A percentile compares a stretch with the other conserved stretches of the same genome.
These are phyloP conservation scores for Clivina fossor DNA, from an alignment of 2,888 invertebrate genomes.

Conservation along the genomic window DNA sequence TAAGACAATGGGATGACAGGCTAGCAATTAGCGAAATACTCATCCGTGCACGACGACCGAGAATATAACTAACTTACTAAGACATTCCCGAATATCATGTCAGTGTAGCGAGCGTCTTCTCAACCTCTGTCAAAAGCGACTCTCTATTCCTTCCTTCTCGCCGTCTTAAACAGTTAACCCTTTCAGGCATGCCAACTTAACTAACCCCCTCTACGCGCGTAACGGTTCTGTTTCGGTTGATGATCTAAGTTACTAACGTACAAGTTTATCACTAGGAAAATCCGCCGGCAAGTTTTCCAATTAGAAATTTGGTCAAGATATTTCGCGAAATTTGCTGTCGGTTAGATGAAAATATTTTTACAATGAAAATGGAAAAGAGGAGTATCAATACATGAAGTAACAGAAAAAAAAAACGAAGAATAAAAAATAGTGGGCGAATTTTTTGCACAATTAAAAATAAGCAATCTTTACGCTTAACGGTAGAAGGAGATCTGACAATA, in stretches of 20 bases:
- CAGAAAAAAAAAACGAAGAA: too few relatives aligned
- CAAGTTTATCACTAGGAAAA: conserved; percentile 15
- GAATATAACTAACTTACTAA: conserved; percentile 34
- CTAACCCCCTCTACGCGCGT: not conserved
- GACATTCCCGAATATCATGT: conserved; percentile 29
- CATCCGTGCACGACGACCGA: too few relatives aligned
- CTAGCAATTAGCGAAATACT: conserved; percentile 44
- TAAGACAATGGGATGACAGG: conserved; percentile 42
- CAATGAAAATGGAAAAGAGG: too few relatives aligned
- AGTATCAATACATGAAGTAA: too few relatives aligned
- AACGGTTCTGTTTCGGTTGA: not conserved
- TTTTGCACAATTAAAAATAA: too few relatives aligned
- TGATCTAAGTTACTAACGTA: conserved; percentile 4
- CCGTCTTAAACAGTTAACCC: not conserved
- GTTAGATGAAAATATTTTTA: too few relatives aligned
- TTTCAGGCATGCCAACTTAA: not conserved
- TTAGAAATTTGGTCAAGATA: too few relatives aligned
- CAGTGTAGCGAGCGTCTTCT: conserved; percentile 9
- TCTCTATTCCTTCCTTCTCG: not conserved
- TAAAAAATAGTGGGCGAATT: too few relatives aligned
- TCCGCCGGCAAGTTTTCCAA: too few relatives aligned
- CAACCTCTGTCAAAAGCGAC: conserved; percentile 18
- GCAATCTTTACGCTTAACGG: too few relatives aligned
- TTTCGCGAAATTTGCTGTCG: too few relatives aligned
- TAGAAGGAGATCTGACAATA: too few relatives aligned